Evolutionary conservation across 2,113 vertebrate genomes (phyloP).

Genomic region (Anhinga anhinga): DNA sequence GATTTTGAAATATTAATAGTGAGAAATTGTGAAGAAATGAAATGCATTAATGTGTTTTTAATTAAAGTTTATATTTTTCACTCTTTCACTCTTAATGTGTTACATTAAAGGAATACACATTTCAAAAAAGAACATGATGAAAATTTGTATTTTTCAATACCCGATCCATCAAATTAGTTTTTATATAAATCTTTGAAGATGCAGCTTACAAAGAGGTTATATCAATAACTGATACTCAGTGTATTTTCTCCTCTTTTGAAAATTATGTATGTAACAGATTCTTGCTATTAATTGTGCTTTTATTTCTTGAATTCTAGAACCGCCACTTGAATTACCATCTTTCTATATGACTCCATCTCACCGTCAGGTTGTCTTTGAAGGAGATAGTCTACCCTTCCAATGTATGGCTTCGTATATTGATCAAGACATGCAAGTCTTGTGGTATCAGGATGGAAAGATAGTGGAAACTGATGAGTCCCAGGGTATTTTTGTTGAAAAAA

Average conservation of each 20-base stretch:
- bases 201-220: not conserved
- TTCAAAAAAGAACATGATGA: not conserved
- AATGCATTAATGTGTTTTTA: not conserved
- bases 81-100: not conserved
- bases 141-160: not conserved
- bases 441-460: conserved; percentile 94
- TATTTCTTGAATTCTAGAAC: conserved; percentile 74
- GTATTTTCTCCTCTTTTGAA: not conserved
- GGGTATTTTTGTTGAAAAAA: conserved; percentile 95
- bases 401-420: conserved; percentile 95
- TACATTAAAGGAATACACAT: not conserved
- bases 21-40: not conserved
- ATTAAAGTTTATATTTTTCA: not conserved
- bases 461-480: conserved; percentile 90
- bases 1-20: not conserved
- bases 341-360: conserved; percentile 96
- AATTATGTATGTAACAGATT: not conserved
- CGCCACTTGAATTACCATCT: conserved; percentile 91
- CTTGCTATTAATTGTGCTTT: not conserved
- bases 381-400: conserved; percentile 95
- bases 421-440: conserved; percentile 95
- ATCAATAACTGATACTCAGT: not conserved
- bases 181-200: not conserved
- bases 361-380: conserved; percentile 95
- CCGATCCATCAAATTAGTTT: too few species aligned